Base-by-base conservation (phyloP, 2,888 invertebrate species). In the Drosophila multiciliata region DNA sequence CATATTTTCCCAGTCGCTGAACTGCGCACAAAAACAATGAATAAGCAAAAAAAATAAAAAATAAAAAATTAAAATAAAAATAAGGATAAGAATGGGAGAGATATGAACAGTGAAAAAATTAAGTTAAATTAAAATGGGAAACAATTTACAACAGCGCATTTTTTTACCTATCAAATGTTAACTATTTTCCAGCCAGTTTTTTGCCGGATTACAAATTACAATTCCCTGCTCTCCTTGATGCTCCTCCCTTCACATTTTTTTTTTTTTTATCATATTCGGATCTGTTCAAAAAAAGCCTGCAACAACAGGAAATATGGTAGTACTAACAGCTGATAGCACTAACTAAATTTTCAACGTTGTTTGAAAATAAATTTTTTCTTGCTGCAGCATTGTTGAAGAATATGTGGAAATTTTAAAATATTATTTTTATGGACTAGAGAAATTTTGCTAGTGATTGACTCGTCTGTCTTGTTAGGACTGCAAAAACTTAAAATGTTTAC, bases 41-140 rank as follows among this genome's bases (percentile, higher is more conserved):
- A 67, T 70, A 66, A 42, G 23, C 50, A 74, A 70, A 64, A 35
- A 60, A n/a, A 20, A n/a, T n/a, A n/a, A 29, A n/a, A n/a, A 23
- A 65, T 50, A 72, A 78, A 72, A 78, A 67, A 23, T 23, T 1
- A 23, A 23, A 23, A 23, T 70, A 66, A 42, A 76, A 70, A 64
- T 23, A 60, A n/a, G n/a, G 29, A n/a, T 12, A 23, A 20, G 26
- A 8, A 5, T 20, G 33, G 29, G 52, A 49, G 69, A 38, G 45
- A 66, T 26, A 23, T 35, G 48, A 20, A 32, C 5, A 57, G 32
- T 1, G 32, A 53, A 66, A 61, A 60, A 71, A 66, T 73, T 23
- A 55, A 80, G 75, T 85, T 78, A 70, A 85, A 85, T 80, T 75
- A 58, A 80, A 78, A 74, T 80, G 75, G 75, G 63, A 75, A 83